Percentiles rank a stretch among this genome's conserved stretches.
These are phyloP conservation scores for Acheta domesticus DNA, from an alignment of 2,888 invertebrate genomes.

Conservation along the genomic window DNA sequence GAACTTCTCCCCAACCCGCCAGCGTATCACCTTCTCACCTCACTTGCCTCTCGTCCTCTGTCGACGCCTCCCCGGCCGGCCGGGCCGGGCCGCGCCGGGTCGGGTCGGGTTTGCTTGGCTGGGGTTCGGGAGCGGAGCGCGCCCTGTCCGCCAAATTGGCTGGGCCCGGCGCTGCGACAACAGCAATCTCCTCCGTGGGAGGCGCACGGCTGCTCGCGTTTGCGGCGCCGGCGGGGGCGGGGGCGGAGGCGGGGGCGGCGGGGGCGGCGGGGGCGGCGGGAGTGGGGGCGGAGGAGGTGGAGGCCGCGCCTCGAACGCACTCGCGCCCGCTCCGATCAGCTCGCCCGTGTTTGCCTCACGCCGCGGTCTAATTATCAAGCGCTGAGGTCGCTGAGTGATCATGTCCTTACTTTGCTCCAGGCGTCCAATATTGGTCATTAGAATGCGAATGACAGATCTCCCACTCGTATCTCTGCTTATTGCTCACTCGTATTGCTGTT, in stretches of 20 bases:
- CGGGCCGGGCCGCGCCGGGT: not conserved
- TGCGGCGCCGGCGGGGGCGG: not conserved
- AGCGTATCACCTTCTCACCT: not conserved
- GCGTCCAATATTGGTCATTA: no score
- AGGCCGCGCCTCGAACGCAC: not conserved
- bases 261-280: not conserved
- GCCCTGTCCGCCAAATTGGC: not conserved
- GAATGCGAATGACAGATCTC: no score
- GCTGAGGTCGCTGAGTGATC: no score
- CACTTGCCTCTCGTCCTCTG: not conserved
- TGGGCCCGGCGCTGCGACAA: not conserved
- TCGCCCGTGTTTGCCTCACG: no score
- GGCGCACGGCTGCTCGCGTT: not conserved
- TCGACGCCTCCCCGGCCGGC: not conserved
- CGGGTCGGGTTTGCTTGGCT: no score
- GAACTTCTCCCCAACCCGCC: no score
- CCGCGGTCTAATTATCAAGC: no score
- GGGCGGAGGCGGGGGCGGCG: not conserved
- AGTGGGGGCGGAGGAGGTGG: not conserved
- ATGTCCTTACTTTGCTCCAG: no score
- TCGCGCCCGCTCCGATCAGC: no score
- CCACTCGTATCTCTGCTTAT: no score
- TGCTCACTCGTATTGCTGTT: no score
- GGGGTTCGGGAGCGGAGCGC: no score
- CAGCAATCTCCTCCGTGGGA: not conserved